phyloP scores from a whole-genome alignment of 2,888 invertebrate species.

The Erpobdella octoculata region DNA sequence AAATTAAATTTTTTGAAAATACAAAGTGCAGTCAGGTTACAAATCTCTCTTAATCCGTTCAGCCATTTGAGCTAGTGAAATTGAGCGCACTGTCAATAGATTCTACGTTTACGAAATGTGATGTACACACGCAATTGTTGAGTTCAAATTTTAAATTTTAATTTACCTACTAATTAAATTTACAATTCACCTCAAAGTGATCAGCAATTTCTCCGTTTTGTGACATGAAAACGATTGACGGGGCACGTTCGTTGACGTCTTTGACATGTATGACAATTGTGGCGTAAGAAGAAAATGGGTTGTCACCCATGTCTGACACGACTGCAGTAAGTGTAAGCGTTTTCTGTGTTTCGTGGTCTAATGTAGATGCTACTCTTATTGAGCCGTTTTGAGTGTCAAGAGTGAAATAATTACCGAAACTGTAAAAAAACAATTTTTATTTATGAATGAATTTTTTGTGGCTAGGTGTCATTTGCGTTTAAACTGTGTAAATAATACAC shows the following conservation, averaged over 20 bases:
- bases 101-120: too few relatives aligned
- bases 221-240: conserved; percentile 33
- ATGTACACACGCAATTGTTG: too few relatives aligned
- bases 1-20: too few relatives aligned
- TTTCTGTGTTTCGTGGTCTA: conserved; percentile 33
- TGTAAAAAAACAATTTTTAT: conserved; percentile 24
- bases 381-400: conserved; percentile 31
- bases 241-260: conserved; percentile 37
- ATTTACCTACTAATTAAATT: neutral
- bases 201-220: neutral
- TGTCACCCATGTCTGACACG: conserved; percentile 33
- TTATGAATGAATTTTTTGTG: conserved; percentile 33
- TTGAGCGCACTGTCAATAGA: too few relatives aligned
- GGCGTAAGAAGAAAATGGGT: conserved; percentile 28
- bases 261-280: conserved; percentile 31
- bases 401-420: conserved; percentile 29
- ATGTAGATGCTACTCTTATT: conserved; percentile 27
- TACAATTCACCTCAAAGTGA: neutral
- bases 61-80: too few relatives aligned
- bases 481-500: conserved; percentile 34
- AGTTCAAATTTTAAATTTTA: neutral
- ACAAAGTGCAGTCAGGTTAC: too few relatives aligned
- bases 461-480: too few relatives aligned
- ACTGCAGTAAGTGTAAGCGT: conserved; percentile 29
- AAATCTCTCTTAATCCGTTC: too few relatives aligned